A percentile compares a stretch with the other conserved stretches of the same genome.
These are phyloP conservation scores for Motacilla alba DNA, from an alignment of 2,113 vertebrate genomes.

Conservation along the genomic window DNA sequence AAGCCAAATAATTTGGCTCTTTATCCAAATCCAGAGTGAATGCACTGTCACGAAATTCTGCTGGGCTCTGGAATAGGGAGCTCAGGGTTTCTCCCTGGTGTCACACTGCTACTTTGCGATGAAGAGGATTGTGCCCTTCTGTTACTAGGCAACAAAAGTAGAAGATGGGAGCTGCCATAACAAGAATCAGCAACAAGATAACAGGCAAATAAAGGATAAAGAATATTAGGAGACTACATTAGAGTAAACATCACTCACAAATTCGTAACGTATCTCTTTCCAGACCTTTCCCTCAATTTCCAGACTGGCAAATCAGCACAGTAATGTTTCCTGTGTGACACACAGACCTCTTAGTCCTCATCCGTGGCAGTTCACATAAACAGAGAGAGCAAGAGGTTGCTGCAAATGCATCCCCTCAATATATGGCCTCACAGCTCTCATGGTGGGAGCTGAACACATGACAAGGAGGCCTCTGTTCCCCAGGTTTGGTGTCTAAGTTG, in stretches of 20 bases:
- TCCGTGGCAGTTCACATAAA: background rate
- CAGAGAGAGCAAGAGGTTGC: background rate
- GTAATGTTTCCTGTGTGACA: background rate
- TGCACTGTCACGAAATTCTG: background rate
- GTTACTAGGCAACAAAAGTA: background rate
- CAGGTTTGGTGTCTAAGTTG: background rate
- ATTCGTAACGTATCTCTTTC: background rate
- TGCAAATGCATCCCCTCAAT: background rate
- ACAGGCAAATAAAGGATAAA: background rate
- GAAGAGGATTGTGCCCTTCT: background rate
- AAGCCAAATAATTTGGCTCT: background rate
- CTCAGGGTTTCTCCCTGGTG: background rate
- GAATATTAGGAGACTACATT: background rate
- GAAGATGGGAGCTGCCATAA: background rate
- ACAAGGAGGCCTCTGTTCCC: background rate
- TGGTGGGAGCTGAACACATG: background rate
- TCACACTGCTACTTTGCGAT: background rate
- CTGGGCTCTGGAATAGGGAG: background rate
- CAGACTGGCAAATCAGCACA: background rate
- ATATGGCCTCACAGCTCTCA: background rate
- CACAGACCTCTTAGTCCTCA: background rate
- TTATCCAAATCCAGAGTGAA: background rate
- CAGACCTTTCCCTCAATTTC: background rate
- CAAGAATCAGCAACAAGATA: background rate
- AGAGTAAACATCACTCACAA: background rate